A percentile compares a stretch with the other conserved stretches of the same genome.
Evolutionary conservation across 2,888 invertebrate species (phyloP).

Genomic region (Muschampia plurimacula): DNA sequence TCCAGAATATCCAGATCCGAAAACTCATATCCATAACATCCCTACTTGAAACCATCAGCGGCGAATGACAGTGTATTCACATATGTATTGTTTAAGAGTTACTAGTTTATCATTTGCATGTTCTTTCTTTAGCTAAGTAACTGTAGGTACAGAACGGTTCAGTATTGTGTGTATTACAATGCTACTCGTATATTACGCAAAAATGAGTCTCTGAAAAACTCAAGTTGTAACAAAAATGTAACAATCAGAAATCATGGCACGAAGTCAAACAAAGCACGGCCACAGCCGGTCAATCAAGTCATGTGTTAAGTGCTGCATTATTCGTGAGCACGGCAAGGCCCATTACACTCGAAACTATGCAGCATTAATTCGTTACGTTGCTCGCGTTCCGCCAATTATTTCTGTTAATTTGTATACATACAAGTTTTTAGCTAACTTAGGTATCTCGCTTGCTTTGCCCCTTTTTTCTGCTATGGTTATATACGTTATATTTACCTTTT

Average conservation of each 20-base stretch:
- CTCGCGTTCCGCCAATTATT: slow-evolving; percentile 53
- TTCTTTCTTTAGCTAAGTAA: not conserved
- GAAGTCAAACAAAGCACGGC: slow-evolving; percentile 51
- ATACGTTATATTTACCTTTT: not conserved
- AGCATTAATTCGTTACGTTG: slow-evolving; percentile 58
- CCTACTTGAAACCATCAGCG: too few relatives aligned
- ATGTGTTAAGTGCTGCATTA: slow-evolving; percentile 51
- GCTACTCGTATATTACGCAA: slow-evolving; percentile 9
- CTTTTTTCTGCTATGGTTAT: slow-evolving; percentile 4
- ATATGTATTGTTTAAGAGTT: too few relatives aligned
- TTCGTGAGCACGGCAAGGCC: slow-evolving; percentile 58
- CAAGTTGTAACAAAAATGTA: slow-evolving; percentile 18
- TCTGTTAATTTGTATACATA: slow-evolving; percentile 34
- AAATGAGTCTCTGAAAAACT: slow-evolving; percentile 18
- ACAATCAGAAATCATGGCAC: slow-evolving; percentile 40
- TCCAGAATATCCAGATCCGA: too few relatives aligned
- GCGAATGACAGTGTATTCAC: too few relatives aligned
- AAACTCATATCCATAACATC: too few relatives aligned
- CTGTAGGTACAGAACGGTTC: not conserved
- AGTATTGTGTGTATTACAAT: slow-evolving; percentile 5
- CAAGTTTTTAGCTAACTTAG: slow-evolving; percentile 16
- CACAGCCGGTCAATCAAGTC: slow-evolving; percentile 52
- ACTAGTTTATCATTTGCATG: not conserved
- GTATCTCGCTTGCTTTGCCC: not conserved
- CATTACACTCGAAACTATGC: slow-evolving; percentile 67